Evolutionary conservation across 64 coral and sea anemone genomes (phyloP).

Genomic region (Acropora tenuis): DNA sequence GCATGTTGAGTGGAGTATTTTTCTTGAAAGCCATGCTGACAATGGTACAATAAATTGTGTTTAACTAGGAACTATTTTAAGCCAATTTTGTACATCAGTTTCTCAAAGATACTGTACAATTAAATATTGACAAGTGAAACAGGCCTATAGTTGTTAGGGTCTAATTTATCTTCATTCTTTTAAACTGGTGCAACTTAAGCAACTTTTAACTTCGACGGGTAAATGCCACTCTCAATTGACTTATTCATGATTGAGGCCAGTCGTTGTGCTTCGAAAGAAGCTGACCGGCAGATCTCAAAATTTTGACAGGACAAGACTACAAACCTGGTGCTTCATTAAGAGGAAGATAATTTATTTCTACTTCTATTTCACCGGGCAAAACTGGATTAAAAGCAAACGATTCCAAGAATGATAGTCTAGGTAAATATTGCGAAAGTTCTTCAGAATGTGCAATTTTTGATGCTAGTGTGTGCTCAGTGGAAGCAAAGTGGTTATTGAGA

Average conservation of each 20-base stretch:
- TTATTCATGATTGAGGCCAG: neutral
- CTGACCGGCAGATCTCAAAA: neutral
- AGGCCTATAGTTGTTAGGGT: neutral
- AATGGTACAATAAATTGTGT: neutral
- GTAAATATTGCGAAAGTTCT: neutral
- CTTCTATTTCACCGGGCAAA: neutral
- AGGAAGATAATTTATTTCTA: constrained; percentile 3
- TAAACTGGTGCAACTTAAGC: too few species aligned
- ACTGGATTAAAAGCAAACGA: neutral
- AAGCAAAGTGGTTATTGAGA: neutral
- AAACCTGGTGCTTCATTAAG: neutral
- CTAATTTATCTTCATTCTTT: too few species aligned
- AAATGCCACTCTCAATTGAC: neutral
- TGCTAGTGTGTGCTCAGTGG: too few species aligned
- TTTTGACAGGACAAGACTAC: neutral
- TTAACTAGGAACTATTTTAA: neutral
- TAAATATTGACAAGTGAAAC: neutral
- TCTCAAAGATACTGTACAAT: neutral
- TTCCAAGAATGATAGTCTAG: neutral
- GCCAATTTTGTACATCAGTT: neutral
- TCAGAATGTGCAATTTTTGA: neutral
- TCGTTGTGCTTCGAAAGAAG: neutral
- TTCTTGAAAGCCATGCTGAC: too few species aligned
- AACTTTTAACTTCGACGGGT: neutral
- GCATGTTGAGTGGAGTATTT: too few species aligned